These are phyloP conservation scores for Otolemur crassicaudatus DNA, from an alignment of 2,797 vertebrate species.

Conservation along the genomic window DNA sequence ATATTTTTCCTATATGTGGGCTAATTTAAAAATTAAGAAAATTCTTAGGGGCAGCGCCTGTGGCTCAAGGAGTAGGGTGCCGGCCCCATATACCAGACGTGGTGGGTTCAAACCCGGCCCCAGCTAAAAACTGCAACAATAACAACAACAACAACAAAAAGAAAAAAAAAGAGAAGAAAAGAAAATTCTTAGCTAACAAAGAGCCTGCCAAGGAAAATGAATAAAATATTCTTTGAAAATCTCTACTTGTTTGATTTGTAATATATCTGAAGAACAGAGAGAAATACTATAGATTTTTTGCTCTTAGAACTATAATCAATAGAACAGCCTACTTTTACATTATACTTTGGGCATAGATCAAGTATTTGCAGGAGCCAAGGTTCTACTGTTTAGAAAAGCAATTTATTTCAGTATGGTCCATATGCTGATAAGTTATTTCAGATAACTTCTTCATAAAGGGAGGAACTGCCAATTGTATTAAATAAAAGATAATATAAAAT, in stretches of 20 bases:
- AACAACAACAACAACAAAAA: no score
- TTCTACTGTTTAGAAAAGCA: conserved; percentile 54
- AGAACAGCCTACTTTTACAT: conserved; percentile 52
- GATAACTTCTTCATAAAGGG: conserved; percentile 61
- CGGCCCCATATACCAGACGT: no score
- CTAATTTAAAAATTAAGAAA: conserved; percentile 33
- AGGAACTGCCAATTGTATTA: conserved; percentile 60
- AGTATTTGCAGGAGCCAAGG: conserved; percentile 57
- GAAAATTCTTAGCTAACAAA: not conserved
- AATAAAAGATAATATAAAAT: conserved; percentile 30
- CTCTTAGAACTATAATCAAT: conserved; percentile 64
- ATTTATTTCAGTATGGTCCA: conserved; percentile 72
- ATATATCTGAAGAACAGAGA: conserved; percentile 56
- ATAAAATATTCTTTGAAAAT: conserved; percentile 41
- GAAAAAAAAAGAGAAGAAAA: no score
- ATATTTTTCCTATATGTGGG: not conserved
- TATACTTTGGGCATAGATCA: conserved; percentile 48
- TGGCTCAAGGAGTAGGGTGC: not conserved
- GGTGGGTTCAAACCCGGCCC: no score
- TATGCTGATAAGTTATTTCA: conserved; percentile 75
- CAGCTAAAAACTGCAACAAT: no score
- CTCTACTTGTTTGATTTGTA: conserved; percentile 17
- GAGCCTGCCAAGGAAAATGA: not conserved
- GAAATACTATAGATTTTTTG: conserved; percentile 59
- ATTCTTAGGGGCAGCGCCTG: not conserved